A percentile compares a stretch with the other conserved stretches of the same genome.
Conservation (phyloP, 2,797 vertebrate species). For the Melanotaenia nigrans region DNA sequence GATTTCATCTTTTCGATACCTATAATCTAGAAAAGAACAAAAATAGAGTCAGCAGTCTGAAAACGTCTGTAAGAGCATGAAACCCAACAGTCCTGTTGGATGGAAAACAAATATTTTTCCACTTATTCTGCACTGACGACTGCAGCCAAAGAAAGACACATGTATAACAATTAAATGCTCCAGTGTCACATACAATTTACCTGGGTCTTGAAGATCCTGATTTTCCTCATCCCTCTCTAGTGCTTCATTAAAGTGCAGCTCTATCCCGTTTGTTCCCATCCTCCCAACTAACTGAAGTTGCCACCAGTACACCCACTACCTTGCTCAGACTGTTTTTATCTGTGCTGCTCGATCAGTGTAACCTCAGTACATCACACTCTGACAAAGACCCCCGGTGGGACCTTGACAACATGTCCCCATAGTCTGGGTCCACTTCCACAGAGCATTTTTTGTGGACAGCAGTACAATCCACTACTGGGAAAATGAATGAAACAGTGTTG, state of each 20-base stretch:
- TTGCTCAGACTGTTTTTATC: slow-evolving; percentile 47
- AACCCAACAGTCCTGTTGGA: background rate
- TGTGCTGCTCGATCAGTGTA: slow-evolving; percentile 19
- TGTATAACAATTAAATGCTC: background rate
- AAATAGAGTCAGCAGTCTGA: background rate
- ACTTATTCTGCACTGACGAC: background rate
- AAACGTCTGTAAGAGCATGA: background rate
- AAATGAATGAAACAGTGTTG: slow-evolving; percentile 68
- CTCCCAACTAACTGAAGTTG: slow-evolving; percentile 1
- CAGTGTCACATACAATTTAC: slow-evolving; percentile 33
- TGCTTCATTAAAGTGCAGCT: slow-evolving; percentile 30
- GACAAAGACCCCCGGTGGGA: slow-evolving; percentile 11
- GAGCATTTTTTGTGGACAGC: slow-evolving; percentile 80
- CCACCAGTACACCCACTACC: background rate
- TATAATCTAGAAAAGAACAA: slow-evolving; percentile 87
- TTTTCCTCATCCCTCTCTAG: slow-evolving; percentile 32
- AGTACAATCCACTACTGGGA: slow-evolving; percentile 49
- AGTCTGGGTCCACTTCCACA: slow-evolving; percentile 64
- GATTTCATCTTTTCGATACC: slow-evolving; percentile 93
- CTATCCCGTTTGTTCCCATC: slow-evolving; percentile 37
- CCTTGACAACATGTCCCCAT: slow-evolving; percentile 10
- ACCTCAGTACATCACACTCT: slow-evolving; percentile 28
- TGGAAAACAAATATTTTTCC: background rate
- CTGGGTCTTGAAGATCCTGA: slow-evolving; percentile 49
- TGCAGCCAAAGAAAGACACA: background rate